Evolutionary conservation across 1,140 invertebrate genomes (phyloP).

Genomic region (Drosophila triauraria): DNA sequence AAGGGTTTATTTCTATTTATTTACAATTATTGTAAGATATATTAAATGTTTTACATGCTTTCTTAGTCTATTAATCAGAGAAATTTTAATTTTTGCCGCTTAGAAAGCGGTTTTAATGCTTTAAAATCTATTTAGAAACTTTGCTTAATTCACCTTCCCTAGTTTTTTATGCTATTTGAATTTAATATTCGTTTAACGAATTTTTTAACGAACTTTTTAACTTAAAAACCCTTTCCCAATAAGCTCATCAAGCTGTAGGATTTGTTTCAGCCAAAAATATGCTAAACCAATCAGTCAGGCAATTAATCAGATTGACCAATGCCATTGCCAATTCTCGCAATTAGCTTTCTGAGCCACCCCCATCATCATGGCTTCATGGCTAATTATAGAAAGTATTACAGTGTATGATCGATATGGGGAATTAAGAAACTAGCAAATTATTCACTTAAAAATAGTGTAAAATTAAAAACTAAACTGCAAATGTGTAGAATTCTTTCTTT

Average conservation of each 20-base stretch:
- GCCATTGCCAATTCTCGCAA: constrained; percentile 28
- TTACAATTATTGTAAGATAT: too few species aligned
- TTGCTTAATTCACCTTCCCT: background rate
- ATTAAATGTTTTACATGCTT: too few species aligned
- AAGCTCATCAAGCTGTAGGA: background rate
- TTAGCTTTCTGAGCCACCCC: constrained; percentile 21
- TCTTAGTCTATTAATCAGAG: too few species aligned
- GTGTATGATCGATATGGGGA: background rate
- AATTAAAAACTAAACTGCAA: background rate
- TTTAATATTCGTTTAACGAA: background rate
- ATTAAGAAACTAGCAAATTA: background rate
- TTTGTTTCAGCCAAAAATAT: background rate
- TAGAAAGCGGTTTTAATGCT: background rate
- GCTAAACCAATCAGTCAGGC: constrained; percentile 6
- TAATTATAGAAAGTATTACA: constrained; percentile 33
- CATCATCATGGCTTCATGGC: constrained; percentile 39
- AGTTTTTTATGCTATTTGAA: background rate
- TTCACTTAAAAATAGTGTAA: background rate
- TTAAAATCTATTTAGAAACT: background rate
- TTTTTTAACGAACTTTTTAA: background rate
- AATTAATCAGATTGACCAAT: constrained; percentile 31
- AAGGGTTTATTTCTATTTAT: too few species aligned
- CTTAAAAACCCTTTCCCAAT: background rate
- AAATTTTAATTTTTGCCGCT: too few species aligned
- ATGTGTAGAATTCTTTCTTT: too few species aligned